Base-by-base conservation (phyloP, 2,797 vertebrate genomes). In the Nyctalus aviator region DNA sequence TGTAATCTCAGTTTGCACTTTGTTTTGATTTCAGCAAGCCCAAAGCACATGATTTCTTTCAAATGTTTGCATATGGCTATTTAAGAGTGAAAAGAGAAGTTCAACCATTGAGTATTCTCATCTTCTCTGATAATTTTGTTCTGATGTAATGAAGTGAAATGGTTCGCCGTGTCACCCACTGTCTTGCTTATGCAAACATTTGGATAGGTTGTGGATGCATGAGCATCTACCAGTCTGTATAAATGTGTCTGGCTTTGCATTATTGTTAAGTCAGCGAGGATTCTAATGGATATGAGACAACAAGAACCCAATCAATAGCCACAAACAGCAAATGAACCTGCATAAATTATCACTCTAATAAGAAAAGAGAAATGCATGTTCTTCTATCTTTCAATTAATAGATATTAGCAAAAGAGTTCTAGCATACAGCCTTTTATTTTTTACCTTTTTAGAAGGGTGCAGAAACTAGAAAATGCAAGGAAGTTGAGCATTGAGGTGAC, bases 281-380 rank as follows among this genome's bases (percentile, higher is more conserved):
- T 81, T 94, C 88, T 95, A 96, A 95, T 93, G 96, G 92, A 68
- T 59, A 84, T 87, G 95, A 96, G 94, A 95, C 83, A 92, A 95
- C 57, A 87, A 94, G 93, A 78, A 75, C 89, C 90, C 78, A 96
- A 85, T 96, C 97, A 91, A 94, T 96, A 93, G 86, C 88, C 0
- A 8, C 94, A 94, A 95, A 96, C 97, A 88, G 79, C 94, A 95
- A 94, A 95, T 72, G 50, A 93, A 95, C 93, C 84, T 97, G 96
- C 94, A 96, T 96, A 95, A 96, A 97, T 96, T 97, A 97, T 84
- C 94, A 94, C 94, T 93, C 59, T 88, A 92, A 95, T 72, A 88
- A 66, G 87, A 85, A 86, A 94, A 94, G 87, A 96, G 87, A 95
- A 92, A 95, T 84, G 44, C 41, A 23, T 44, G 5, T 83, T 90